Base-by-base conservation (phyloP, 2,888 invertebrate genomes). In the Philonicus albiceps region DNA sequence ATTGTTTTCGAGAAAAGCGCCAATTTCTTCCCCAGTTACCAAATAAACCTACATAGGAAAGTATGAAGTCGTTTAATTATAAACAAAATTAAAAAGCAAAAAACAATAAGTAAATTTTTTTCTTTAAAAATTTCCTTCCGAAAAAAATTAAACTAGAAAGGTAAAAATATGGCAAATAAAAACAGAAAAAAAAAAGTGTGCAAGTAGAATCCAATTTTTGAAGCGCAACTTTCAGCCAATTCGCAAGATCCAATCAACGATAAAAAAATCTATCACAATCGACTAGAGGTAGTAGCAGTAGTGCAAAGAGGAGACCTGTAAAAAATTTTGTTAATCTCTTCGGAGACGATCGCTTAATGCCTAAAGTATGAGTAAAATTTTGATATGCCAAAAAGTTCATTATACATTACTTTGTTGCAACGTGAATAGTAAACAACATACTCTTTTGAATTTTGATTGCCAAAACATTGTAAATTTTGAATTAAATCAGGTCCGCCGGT, bases 241-340 rank as follows among this genome's bases (percentile, higher is more conserved):
- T 84, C 73, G 43, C 73, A 84, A 84, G 84, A 73, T 84, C 84
- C 84, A 84, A 84, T 84, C 72, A 43, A 73, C 55, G 83, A 83
- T 43, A 73, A 64, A 64, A 53, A 64, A 73, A 73, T 72, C 84
- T 73, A 73, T 84, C 73, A 84, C 73, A 73, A 84, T 40, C 22
- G 73, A 83, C 31, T 64, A 83, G 64, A 83, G 34, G 53, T 78
- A 22, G 73, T 84, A 84, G 84, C 73, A 94, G 93, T 94, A 94
- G 95, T 95, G 96, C 96, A 96, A 96, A 96, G 96, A 96, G 96
- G 96, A 96, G 96, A 96, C 95, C 96, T 96, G 96, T 95, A 94
- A 95, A 94, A 94, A 94, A 93, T 81, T 88, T 87, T 88, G 80
- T 85, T 86, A 84, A 73, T 83, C 73, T 84, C 34, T 55, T 55